A percentile compares a stretch with the other conserved stretches of the same genome.
Evolutionary conservation across 1,140 invertebrate species (phyloP).

Genomic region (Zaprionus inermis): DNA sequence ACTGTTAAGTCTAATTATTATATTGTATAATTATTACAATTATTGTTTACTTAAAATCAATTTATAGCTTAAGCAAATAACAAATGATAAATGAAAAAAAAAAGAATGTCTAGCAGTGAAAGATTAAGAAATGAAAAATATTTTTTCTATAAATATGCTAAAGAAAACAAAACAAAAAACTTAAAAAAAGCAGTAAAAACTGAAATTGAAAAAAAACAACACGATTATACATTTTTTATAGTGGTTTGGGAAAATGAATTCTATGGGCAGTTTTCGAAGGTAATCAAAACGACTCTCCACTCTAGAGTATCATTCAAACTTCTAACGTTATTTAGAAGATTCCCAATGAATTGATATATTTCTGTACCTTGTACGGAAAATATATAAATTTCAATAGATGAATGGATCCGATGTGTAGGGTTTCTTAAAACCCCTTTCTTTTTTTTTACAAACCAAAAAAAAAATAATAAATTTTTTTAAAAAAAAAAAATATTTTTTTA

Average conservation of each 20-base stretch:
- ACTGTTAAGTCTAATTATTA: slow-evolving; percentile 69
- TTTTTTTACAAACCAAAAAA: no score
- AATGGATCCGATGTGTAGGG: no score
- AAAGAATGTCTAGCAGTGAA: slow-evolving; percentile 42
- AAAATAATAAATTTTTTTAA: no score
- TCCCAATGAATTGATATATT: no score
- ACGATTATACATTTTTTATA: not conserved
- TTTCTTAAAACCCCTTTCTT: no score
- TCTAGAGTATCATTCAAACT: no score
- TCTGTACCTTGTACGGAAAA: no score
- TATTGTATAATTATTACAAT: slow-evolving; percentile 65
- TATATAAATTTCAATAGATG: no score
- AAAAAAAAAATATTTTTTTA: no score
- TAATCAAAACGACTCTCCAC: no score
- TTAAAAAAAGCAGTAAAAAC: slow-evolving; percentile 54
- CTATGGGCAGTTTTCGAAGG: not conserved
- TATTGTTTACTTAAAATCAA: slow-evolving; percentile 73
- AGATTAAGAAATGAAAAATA: slow-evolving; percentile 55
- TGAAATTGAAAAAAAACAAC: slow-evolving; percentile 28
- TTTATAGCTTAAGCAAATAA: slow-evolving; percentile 61
- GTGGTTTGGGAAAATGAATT: not conserved
- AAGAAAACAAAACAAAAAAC: slow-evolving; percentile 43
- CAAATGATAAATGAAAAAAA: slow-evolving; percentile 11
- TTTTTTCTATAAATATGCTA: slow-evolving; percentile 68
- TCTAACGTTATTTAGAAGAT: no score